Conservation (phyloP, 2,797 vertebrate genomes). For the Prionace glauca region DNA sequence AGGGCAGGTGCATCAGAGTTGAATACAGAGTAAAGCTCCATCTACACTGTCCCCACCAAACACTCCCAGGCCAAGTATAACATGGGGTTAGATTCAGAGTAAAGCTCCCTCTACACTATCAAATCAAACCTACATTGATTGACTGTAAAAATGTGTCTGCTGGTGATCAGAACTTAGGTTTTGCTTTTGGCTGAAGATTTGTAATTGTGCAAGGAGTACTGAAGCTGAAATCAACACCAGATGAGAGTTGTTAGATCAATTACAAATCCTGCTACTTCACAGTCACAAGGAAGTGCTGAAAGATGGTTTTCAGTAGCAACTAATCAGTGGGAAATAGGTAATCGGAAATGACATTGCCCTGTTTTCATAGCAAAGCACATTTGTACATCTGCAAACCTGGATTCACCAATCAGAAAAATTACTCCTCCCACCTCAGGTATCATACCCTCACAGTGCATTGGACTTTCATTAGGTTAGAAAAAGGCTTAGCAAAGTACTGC, state of each 20-base stretch:
- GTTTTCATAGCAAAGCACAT: not conserved
- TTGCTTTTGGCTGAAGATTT: not conserved
- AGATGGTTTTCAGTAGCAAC: not conserved
- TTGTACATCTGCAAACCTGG: not conserved
- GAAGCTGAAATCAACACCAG: not conserved
- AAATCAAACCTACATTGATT: not conserved
- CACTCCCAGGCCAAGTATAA: not conserved
- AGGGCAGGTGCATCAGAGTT: not conserved
- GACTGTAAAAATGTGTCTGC: not conserved
- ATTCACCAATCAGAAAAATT: not conserved
- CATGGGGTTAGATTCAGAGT: not conserved
- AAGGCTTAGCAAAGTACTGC: too few relatives aligned
- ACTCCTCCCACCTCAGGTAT: too few relatives aligned
- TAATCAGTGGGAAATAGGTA: not conserved
- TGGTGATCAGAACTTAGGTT: not conserved
- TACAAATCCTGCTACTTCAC: not conserved
- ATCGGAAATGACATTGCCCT: not conserved
- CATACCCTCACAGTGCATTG: too few relatives aligned
- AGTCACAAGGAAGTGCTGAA: not conserved
- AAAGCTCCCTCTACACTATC: not conserved
- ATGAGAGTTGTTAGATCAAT: not conserved
- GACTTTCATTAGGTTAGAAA: too few relatives aligned
- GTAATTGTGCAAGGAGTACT: not conserved
- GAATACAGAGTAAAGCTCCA: not conserved
- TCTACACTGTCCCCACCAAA: not conserved